Base-by-base conservation (phyloP, 2,888 invertebrate genomes). In the Drosophila emarginata region DNA sequence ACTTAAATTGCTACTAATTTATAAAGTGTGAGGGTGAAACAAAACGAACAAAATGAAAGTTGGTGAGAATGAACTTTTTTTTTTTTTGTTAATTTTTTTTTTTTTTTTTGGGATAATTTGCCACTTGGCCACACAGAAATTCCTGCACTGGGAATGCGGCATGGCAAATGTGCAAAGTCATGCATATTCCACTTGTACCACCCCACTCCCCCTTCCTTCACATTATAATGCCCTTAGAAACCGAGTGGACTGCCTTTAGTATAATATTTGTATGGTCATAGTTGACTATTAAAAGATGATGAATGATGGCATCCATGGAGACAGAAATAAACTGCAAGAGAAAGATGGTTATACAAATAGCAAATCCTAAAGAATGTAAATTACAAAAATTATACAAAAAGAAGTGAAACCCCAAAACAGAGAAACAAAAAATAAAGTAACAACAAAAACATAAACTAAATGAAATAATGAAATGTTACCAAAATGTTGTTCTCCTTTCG, bases 401-500 rank as follows among this genome's bases (percentile, higher is more conserved):
- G 11, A 4, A 21, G 4, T 1, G 1, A 2, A 32, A 32, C 9
- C 32, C 32, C 32, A 32, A 23, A 23, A 2, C 2, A 23, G 23
- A 23, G 1, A 23, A 23, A 28, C 28, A 28, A 28, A 37, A 54
- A 54, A 36, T 37, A 60, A 64, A 66, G 9, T n/a, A 54, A 57
- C 63, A 76, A 64, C 73, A 79, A 68, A 66, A 64, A 67, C 45
- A 56, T 59, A 67, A 79, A 73, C 76, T 67, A 76, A 71, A 71
- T 65, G 66, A 61, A 67, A 76, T 68, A 67, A 70, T 62, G 56
- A 59, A 77, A 77, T 40, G 68, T 63, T 62, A 61, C 53, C 40
- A 65, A 77, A 80, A 78, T 78, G 67, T 64, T 67, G 72, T 77
- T 75, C 65, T 74, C 65, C 61, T 65, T 57, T 45, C 71, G 69